These are phyloP conservation scores for Leptinotarsa haldemani DNA, from an alignment of 2,888 invertebrate genomes.

Conservation along the genomic window DNA sequence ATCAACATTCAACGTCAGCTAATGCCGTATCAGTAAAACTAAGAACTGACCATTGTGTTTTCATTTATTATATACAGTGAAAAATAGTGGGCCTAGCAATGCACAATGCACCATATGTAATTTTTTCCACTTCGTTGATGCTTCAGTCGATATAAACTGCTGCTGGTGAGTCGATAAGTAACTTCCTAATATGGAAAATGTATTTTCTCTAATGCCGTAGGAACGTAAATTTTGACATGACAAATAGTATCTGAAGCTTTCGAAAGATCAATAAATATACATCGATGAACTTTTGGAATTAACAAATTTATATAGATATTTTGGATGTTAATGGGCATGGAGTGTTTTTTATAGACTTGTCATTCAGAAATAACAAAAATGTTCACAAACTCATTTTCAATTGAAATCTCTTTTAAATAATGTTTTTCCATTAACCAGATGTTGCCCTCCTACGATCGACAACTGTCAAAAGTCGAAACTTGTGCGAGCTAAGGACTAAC, in stretches of 20 bases:
- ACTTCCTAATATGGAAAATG: neutral
- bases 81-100: neutral
- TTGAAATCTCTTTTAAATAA: no score
- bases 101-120: neutral
- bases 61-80: neutral
- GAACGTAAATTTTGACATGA: neutral
- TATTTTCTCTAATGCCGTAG: neutral
- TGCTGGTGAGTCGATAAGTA: neutral
- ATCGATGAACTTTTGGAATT: neutral
- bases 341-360: neutral
- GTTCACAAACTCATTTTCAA: no score
- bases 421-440: no score
- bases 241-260: neutral
- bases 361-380: no score
- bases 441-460: no score
- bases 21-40: neutral
- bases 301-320: neutral
- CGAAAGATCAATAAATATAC: neutral
- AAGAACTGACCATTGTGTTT: neutral
- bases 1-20: neutral
- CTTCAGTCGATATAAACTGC: neutral
- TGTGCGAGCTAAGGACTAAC: no score
- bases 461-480: no score
- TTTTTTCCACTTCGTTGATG: neutral
- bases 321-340: neutral